phyloP scores from a whole-genome alignment of 1,140 invertebrate genomes.

The Lordiphosa clarofinis region DNA sequence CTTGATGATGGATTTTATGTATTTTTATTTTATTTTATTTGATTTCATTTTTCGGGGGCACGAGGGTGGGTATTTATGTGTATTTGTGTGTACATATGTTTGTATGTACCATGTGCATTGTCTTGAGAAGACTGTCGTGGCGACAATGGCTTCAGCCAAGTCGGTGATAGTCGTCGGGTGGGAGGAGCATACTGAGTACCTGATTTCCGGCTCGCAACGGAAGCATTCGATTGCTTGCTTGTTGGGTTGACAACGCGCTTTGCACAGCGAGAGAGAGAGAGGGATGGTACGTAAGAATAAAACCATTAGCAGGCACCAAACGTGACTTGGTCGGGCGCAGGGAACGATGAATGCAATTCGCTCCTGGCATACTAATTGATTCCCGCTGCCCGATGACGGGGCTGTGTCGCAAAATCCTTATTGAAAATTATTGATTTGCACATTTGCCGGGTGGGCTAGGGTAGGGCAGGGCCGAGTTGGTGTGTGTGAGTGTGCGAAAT shows the following conservation, averaged over 20 bases:
- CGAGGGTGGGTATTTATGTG: neutral
- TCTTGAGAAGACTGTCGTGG: conserved; percentile 26
- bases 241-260: too few relatives aligned
- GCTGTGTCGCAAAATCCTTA: conserved; percentile 49
- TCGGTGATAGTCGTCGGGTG: neutral
- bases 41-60: conserved; percentile 1
- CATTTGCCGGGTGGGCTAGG: conserved; percentile 28
- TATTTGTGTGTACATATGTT: neutral
- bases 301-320: conserved; percentile 8
- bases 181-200: conserved; percentile 41
- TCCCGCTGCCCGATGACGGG: conserved; percentile 1
- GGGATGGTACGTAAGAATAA: neutral
- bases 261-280: too few relatives aligned
- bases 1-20: conserved; percentile 37
- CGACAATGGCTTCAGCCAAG: conserved; percentile 32
- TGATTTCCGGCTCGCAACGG: conserved; percentile 71
- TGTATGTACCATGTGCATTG: conserved; percentile 11
- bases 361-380: conserved; percentile 54
- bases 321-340: conserved; percentile 5
- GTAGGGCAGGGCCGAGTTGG: conserved; percentile 15
- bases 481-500: conserved; percentile 44
- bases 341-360: conserved; percentile 21
- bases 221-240: conserved; percentile 66
- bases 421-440: conserved; percentile 73
- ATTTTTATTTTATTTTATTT: too few relatives aligned